A percentile compares a stretch with the other conserved stretches of the same genome.
Conservation (phyloP, 2,888 invertebrate genomes). For the Mesopsocus fuscifrons region DNA sequence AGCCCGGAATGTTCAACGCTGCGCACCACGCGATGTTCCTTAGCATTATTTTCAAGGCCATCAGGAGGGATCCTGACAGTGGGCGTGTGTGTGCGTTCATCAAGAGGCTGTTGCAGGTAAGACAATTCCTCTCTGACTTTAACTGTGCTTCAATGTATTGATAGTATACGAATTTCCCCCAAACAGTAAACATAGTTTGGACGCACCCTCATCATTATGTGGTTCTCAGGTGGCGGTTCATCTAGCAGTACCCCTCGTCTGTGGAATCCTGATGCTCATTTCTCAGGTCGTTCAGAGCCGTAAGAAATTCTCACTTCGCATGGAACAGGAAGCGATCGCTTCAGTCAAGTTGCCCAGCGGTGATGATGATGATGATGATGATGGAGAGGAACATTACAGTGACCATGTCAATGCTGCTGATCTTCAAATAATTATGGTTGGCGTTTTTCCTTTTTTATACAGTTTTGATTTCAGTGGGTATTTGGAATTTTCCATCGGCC, state of each 20-base stretch:
- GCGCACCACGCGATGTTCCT: constrained; percentile 60
- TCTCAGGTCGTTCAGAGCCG: constrained; percentile 38
- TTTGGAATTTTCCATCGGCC: too few species aligned
- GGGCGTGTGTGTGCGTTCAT: constrained; percentile 62
- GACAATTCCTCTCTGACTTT: too few species aligned
- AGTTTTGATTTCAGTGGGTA: too few species aligned
- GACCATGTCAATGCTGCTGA: too few species aligned
- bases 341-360: constrained; percentile 14
- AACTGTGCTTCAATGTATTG: too few species aligned
- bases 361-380: constrained; percentile 19
- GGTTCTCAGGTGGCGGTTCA: constrained; percentile 39
- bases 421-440: too few species aligned
- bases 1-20: constrained; percentile 46
- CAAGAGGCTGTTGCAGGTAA: constrained; percentile 59
- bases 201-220: too few species aligned
- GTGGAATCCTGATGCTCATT: constrained; percentile 62
- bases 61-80: constrained; percentile 55
- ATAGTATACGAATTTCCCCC: too few species aligned
- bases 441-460: too few species aligned
- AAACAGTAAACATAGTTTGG: too few species aligned
- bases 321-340: background rate
- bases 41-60: constrained; percentile 68
- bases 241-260: constrained; percentile 55
- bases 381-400: constrained; percentile 24
- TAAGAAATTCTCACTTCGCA: constrained; percentile 16